Conservation (phyloP, 2,797 vertebrate species). For the Melopsittacus undulatus region DNA sequence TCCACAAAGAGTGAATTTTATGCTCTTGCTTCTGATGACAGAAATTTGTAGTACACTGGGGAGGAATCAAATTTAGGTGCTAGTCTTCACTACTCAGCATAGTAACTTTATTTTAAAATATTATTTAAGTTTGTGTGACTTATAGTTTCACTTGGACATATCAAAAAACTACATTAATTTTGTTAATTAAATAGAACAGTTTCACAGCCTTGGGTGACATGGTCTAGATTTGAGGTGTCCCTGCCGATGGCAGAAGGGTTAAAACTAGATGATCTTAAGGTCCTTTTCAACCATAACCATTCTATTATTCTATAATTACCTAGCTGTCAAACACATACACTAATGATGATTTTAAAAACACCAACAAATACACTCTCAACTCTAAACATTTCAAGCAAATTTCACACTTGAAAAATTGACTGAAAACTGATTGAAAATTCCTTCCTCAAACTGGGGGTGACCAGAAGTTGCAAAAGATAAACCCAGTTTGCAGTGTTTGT, state of each 20-base stretch:
- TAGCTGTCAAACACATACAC: background rate
- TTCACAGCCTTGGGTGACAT: background rate
- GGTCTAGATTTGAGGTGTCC: background rate
- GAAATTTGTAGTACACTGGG: background rate
- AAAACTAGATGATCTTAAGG: background rate
- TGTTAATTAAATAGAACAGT: background rate
- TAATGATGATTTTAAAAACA: background rate
- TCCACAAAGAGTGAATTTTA: background rate
- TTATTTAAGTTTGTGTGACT: background rate
- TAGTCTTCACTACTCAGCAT: background rate
- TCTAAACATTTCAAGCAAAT: background rate
- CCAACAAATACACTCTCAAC: background rate
- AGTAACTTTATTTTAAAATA: background rate
- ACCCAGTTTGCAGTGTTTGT: background rate
- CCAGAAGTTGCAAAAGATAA: background rate
- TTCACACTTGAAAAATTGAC: background rate
- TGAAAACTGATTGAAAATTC: background rate
- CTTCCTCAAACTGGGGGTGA: background rate
- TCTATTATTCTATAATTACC: background rate
- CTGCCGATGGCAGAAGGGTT: background rate
- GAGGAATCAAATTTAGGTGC: background rate
- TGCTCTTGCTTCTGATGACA: background rate
- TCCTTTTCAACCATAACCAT: background rate
- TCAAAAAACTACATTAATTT: background rate
- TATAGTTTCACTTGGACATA: background rate